Conservation (phyloP, 2,113 vertebrate species). For the Myotis davidii region DNA sequence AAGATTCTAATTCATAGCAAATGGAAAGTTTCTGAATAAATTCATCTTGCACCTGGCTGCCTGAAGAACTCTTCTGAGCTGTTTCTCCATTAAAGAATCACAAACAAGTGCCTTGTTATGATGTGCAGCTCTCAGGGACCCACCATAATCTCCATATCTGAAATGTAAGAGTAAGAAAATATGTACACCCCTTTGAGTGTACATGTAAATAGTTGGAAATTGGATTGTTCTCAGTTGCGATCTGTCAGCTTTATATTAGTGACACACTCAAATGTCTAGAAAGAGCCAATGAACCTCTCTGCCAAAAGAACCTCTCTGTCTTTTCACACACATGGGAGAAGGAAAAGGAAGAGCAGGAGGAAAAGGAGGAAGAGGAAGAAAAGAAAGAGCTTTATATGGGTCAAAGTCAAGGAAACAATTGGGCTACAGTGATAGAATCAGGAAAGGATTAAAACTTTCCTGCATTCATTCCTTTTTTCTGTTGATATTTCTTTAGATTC, state of each 20-base stretch:
- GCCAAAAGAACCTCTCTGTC: background rate
- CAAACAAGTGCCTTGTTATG: background rate
- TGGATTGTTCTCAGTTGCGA: background rate
- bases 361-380: background rate
- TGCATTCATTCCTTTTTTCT: background rate
- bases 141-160: background rate
- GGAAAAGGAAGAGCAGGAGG: background rate
- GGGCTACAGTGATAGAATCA: background rate
- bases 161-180: background rate
- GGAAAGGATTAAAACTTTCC: background rate
- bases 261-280: background rate
- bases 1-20: background rate
- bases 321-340: background rate
- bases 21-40: background rate
- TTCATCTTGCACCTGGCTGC: background rate
- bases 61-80: background rate
- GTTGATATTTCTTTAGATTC: conserved; percentile 15
- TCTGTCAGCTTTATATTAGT: background rate
- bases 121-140: background rate
- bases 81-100: background rate
- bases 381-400: background rate
- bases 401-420: background rate
- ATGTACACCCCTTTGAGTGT: background rate
- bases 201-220: background rate
- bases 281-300: background rate